These are phyloP conservation scores for Craterocephalus amniculus DNA, from an alignment of 2,797 vertebrate genomes.

Conservation along the genomic window DNA sequence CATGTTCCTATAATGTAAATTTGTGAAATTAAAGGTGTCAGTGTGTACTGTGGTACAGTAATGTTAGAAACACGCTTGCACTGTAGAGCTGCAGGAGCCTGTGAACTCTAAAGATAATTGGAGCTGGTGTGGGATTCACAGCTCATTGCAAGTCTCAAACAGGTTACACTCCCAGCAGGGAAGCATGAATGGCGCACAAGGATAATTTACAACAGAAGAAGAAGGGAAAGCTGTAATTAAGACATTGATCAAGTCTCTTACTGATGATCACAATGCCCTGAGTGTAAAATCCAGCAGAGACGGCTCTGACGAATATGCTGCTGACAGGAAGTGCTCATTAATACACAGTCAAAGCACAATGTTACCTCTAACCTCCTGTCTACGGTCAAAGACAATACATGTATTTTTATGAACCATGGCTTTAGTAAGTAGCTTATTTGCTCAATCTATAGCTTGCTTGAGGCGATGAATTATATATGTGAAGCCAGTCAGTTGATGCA, in stretches of 20 bases:
- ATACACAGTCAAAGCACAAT: slow-evolving; percentile 27
- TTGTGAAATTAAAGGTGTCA: slow-evolving; percentile 15
- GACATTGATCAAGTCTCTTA: slow-evolving; percentile 71
- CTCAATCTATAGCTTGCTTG: slow-evolving; percentile 21
- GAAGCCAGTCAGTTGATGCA: slow-evolving; percentile 32
- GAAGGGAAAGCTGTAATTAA: slow-evolving; percentile 67
- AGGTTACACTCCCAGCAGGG: slow-evolving; percentile 66
- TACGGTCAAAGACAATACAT: slow-evolving; percentile 45
- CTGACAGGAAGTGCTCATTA: slow-evolving; percentile 38
- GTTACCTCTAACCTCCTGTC: slow-evolving; percentile 32
- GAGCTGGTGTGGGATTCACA: slow-evolving; percentile 70
- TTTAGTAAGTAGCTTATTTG: slow-evolving; percentile 1
- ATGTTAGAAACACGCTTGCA: slow-evolving; percentile 53
- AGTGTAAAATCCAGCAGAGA: slow-evolving; percentile 50
- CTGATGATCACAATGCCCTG: slow-evolving; percentile 56
- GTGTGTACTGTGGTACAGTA: slow-evolving; percentile 26
- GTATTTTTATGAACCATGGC: slow-evolving; percentile 44
- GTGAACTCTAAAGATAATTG: slow-evolving; percentile 65
- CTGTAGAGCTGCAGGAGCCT: slow-evolving; percentile 49
- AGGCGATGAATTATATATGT: slow-evolving; percentile 47
- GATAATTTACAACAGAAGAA: slow-evolving; percentile 63
- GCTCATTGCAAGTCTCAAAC: slow-evolving; percentile 67
- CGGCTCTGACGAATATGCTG: slow-evolving; percentile 24
- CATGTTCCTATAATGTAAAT: neutral
- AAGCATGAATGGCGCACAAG: slow-evolving; percentile 56